Conservation (phyloP, 1,140 invertebrate species). For the Caenorhabditis elegans region DNA sequence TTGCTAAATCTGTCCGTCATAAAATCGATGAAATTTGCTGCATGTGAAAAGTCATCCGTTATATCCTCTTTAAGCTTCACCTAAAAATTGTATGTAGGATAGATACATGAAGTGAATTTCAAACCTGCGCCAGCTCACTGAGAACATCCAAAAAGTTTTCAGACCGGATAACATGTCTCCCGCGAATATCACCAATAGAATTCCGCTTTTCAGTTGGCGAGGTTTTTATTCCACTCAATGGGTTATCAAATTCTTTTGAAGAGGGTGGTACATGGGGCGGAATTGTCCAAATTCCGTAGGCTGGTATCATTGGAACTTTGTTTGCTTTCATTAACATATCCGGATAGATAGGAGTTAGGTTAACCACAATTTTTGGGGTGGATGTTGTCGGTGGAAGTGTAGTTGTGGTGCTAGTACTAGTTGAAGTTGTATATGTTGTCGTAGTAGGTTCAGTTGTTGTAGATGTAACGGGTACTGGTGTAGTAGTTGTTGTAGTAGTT, state of each 20-base stretch:
- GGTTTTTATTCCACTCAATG: neutral
- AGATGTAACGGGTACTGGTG: neutral
- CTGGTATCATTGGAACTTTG: neutral
- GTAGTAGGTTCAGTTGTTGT: neutral
- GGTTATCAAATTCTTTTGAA: neutral
- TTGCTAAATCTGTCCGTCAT: neutral
- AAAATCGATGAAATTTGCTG: neutral
- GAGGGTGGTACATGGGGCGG: neutral
- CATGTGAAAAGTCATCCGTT: neutral
- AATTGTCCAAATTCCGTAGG: conserved; percentile 2
- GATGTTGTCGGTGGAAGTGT: neutral
- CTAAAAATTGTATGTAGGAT: too few relatives aligned
- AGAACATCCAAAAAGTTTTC: conserved; percentile 13
- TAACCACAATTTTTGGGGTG: neutral
- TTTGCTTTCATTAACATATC: conserved; percentile 3
- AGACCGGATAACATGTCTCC: neutral
- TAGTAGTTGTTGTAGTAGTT: neutral
- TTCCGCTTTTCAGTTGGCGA: neutral
- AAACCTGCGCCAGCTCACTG: neutral
- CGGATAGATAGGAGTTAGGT: neutral
- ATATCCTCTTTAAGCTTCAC: neutral
- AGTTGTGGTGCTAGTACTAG: neutral
- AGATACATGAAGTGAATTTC: neutral
- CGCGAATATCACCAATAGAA: neutral
- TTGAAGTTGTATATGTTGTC: neutral